Base-by-base conservation (phyloP, 2,888 invertebrate genomes). In the Protodeltote pygarga region DNA sequence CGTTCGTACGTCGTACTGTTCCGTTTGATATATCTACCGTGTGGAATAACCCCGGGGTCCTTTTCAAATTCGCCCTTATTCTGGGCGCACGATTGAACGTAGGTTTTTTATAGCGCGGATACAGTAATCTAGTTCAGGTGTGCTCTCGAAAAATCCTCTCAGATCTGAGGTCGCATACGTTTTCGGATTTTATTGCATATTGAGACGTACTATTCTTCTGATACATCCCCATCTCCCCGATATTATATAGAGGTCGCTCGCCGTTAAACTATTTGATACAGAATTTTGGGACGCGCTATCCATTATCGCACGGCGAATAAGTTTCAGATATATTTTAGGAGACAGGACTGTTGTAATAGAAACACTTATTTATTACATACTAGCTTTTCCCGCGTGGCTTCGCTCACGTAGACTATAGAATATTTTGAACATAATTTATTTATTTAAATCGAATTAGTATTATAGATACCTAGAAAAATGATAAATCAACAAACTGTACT, bases 81-180 rank as follows among this genome's bases (percentile, higher is more conserved):
- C 75, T 62, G 58, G 73, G 75, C 77, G 72, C 77, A 74, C 84
- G 82, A 86, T 86, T 82, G 83, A 80, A 81, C 79, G 81, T 72
- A 81, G 76, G 77, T 82, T 83, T 89, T 86, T 88, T 87, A 87
- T 85, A 83, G 83, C 77, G 54, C 65, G 82, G 85, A 85, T 85
- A 87, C 85, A 81, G 87, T 90, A 89, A 89, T 91, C 83, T 84
- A 83, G 85, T 88, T 87, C 91, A 90, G 91, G 91, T 89, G 90
- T 80, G 83, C 83, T 81, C 80, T 72, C 74, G 84, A 82, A 82
- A 88, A 78, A 86, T 87, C 85, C 86, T 77, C 77, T 65, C 77
- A 79, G 74, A 81, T 81, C 81, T 85, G 83, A 87, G 86, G 85
- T 85, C 86, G 80, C 81, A 81, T 87, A 85, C 85, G 79, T 85